Evolutionary conservation across 1,140 invertebrate species (phyloP).

Genomic region (Popillia japonica): DNA sequence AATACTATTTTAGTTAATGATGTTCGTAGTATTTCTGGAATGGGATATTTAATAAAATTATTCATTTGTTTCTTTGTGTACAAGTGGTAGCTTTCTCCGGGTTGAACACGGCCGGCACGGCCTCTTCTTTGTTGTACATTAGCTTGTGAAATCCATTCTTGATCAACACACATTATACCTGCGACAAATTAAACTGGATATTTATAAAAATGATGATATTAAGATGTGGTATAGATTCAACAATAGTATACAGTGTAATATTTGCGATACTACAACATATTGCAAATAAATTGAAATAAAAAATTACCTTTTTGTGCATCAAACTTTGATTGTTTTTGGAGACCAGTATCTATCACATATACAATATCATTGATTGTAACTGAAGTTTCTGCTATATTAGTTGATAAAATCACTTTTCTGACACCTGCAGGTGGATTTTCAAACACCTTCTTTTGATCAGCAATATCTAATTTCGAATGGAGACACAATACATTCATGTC

Average conservation of each 20-base stretch:
- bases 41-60: slow-evolving; percentile 62
- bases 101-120: slow-evolving; percentile 76
- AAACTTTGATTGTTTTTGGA: slow-evolving; percentile 64
- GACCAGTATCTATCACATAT: slow-evolving; percentile 82
- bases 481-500: slow-evolving; percentile 63
- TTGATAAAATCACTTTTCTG: slow-evolving; percentile 79
- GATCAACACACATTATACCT: slow-evolving; percentile 51
- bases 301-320: slow-evolving; percentile 62
- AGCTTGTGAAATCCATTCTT: slow-evolving; percentile 80
- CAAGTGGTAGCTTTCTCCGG: slow-evolving; percentile 83
- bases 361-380: slow-evolving; percentile 95
- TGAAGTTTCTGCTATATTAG: slow-evolving; percentile 90
- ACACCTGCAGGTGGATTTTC: slow-evolving; percentile 56
- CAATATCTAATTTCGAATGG: slow-evolving; percentile 73
- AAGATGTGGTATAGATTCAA: too few relatives aligned
- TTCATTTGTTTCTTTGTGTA: slow-evolving; percentile 65
- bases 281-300: slow-evolving; percentile 8
- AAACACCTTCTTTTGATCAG: slow-evolving; percentile 73
- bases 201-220: background rate
- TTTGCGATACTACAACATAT: too few relatives aligned
- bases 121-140: slow-evolving; percentile 74
- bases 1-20: slow-evolving; percentile 72
- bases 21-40: slow-evolving; percentile 70
- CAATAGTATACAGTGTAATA: too few relatives aligned
- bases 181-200: background rate